Evolutionary conservation across 2,113 vertebrate species (phyloP).

Genomic region (Casuarius casuarius): DNA sequence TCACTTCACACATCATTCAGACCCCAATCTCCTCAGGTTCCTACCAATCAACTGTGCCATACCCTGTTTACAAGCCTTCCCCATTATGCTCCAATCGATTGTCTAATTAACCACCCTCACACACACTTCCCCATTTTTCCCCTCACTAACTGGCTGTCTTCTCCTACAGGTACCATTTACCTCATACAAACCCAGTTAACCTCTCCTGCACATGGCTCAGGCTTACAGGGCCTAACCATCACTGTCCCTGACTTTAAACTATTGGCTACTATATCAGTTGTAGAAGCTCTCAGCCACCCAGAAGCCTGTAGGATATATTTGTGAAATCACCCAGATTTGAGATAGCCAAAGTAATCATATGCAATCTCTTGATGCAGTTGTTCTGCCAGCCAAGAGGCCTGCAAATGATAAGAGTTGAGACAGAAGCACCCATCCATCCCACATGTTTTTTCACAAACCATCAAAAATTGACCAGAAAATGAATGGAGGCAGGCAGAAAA

Average conservation of each 20-base stretch:
- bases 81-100: background rate
- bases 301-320: background rate
- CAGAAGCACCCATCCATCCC: background rate
- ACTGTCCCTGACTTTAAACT: background rate
- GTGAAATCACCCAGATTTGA: background rate
- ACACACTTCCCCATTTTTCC: background rate
- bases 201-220: background rate
- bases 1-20: background rate
- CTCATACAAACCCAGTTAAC: background rate
- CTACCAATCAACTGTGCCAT: background rate
- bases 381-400: background rate
- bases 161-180: too few species aligned
- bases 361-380: background rate
- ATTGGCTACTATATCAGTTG: rapidly evolving
- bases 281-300: background rate
- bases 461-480: background rate
- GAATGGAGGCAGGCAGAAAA: background rate
- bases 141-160: background rate
- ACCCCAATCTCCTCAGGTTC: background rate
- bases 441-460: background rate
- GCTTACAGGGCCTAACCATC: background rate
- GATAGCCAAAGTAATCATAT: background rate
- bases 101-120: background rate
- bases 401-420: background rate
- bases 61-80: background rate